A percentile compares a stretch with the other conserved stretches of the same genome.
Conservation (phyloP, 1,140 invertebrate genomes). For the Acromyrmex echinatior region DNA sequence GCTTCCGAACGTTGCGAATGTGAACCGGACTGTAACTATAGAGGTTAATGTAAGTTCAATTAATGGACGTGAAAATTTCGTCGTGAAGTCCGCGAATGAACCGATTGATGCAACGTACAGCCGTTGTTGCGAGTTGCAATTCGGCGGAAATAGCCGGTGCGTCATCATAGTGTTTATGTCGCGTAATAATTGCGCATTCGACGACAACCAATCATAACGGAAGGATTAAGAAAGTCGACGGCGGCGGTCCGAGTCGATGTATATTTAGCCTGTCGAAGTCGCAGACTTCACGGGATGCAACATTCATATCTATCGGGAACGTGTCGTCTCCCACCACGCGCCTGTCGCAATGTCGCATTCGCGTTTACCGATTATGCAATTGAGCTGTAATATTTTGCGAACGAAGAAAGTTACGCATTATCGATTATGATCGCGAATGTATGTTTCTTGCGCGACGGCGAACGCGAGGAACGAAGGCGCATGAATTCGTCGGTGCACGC, state of each 20-base stretch:
- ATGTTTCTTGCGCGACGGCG: neutral
- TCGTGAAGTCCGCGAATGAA: neutral
- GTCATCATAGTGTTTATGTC: neutral
- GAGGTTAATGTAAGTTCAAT: too few relatives aligned
- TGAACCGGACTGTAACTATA: too few relatives aligned
- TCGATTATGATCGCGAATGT: neutral
- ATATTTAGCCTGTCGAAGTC: constrained; percentile 8
- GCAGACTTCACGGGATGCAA: constrained; percentile 12
- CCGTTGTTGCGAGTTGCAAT: neutral
- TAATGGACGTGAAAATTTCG: neutral
- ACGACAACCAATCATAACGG: neutral
- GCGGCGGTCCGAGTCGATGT: neutral
- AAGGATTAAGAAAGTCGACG: neutral
- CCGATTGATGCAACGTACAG: neutral
- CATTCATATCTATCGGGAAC: neutral
- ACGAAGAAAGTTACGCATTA: neutral
- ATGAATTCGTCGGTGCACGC: neutral
- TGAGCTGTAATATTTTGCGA: neutral
- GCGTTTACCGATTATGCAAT: constrained; percentile 21
- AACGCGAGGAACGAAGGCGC: neutral
- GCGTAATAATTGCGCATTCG: neutral
- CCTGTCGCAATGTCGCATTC: neutral
- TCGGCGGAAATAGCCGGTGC: neutral
- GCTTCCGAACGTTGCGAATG: neutral
- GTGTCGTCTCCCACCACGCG: neutral